These are phyloP conservation scores for Brachyhypopomus gauderio DNA, from an alignment of 2,113 vertebrate genomes.

Conservation along the genomic window DNA sequence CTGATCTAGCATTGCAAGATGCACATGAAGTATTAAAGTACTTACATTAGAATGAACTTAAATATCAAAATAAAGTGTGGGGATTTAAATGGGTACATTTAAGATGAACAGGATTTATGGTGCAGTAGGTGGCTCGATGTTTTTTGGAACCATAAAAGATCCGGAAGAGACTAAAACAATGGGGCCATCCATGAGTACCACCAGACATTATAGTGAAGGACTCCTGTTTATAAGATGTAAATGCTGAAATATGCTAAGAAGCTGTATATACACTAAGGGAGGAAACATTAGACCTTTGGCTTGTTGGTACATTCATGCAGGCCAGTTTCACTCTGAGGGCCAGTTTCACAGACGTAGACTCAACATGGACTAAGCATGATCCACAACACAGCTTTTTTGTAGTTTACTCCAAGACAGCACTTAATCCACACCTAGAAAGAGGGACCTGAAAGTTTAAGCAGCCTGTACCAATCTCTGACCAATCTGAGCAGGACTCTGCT, in stretches of 20 bases:
- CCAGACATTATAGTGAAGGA: background rate
- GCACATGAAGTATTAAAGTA: no score
- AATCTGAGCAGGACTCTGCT: constrained; percentile 20
- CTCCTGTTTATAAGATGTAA: background rate
- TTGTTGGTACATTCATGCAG: no score
- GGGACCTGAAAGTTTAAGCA: no score
- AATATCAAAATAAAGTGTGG: background rate
- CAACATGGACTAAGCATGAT: no score
- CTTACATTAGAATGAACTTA: no score
- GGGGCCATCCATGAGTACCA: background rate
- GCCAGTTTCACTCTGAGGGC: no score
- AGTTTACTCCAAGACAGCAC: no score
- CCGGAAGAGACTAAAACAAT: background rate
- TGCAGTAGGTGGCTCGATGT: background rate
- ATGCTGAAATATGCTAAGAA: background rate
- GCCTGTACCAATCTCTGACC: background rate
- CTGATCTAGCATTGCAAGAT: no score
- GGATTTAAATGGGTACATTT: background rate
- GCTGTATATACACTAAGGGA: background rate
- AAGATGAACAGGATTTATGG: no score
- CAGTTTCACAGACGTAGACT: no score
- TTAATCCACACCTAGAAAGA: no score
- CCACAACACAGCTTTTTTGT: no score
- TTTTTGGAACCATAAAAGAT: background rate
- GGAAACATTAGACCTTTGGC: background rate